phyloP scores from a whole-genome alignment of 1,140 invertebrate species.

The Neotoxoptera formosana region DNA sequence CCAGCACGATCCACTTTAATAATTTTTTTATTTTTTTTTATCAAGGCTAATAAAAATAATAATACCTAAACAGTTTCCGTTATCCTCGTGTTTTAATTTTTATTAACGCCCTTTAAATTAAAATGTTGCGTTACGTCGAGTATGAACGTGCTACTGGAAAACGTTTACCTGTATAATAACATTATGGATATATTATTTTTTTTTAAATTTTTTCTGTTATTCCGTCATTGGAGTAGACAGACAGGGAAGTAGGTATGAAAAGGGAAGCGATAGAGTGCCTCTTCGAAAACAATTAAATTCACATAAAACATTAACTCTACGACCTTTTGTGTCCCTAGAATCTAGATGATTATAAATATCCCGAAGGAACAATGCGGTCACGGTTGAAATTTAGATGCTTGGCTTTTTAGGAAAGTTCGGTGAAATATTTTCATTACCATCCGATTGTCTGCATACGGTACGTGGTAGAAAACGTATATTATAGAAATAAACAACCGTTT shows the following conservation, averaged over 20 bases:
- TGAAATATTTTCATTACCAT: constrained; percentile 22
- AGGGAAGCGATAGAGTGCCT: neutral
- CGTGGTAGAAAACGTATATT: neutral
- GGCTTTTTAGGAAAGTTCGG: constrained; percentile 32
- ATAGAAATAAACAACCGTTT: neutral
- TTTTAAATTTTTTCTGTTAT: neutral
- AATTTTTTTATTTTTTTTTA: neutral
- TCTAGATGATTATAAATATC: constrained; percentile 35
- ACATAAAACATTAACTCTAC: constrained; percentile 13
- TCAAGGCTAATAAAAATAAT: neutral
- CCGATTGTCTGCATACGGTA: neutral
- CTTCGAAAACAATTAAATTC: constrained; percentile 43
- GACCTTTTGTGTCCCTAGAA: constrained; percentile 28
- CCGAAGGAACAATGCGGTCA: neutral
- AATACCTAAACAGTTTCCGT: neutral
- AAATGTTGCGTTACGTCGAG: neutral
- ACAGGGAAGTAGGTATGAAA: neutral
- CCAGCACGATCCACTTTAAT: neutral
- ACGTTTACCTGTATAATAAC: neutral
- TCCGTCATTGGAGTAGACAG: neutral
- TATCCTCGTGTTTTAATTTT: neutral
- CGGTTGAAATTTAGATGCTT: constrained; percentile 14
- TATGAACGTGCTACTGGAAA: neutral
- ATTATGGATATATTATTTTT: neutral
- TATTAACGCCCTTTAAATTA: neutral